Conservation (phyloP, 2,113 vertebrate species). For the Geococcyx californianus region DNA sequence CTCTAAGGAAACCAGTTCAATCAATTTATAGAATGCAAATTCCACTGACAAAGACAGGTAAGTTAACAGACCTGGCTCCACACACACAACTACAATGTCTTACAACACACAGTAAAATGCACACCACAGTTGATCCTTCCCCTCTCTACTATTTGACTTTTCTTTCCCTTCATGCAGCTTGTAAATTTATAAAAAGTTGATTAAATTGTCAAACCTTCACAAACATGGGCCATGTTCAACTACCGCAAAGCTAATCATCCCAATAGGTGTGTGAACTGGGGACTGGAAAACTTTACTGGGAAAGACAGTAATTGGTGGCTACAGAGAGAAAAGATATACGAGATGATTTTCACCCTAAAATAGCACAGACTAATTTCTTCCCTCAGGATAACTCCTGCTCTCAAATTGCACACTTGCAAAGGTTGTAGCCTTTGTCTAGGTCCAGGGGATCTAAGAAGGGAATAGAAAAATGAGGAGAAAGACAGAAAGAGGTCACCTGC, state of each 20-base stretch:
- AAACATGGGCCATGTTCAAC: not conserved
- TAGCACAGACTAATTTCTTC: not conserved
- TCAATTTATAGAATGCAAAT: not conserved
- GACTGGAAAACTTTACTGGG: not conserved
- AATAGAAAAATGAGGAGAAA: not conserved
- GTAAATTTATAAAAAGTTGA: not conserved
- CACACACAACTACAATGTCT: not conserved
- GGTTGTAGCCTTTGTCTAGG: not conserved
- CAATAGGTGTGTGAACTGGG: not conserved
- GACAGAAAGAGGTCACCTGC: not conserved
- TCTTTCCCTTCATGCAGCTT: not conserved
- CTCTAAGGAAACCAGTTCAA: not conserved
- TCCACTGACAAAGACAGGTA: not conserved
- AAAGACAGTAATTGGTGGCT: not conserved
- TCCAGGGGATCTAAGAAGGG: not conserved
- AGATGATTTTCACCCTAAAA: not conserved
- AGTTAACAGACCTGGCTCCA: not conserved
- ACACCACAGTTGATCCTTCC: not conserved
- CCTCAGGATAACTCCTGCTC: not conserved
- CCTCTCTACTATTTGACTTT: not conserved
- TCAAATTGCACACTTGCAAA: not conserved
- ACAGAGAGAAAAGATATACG: fast-evolving
- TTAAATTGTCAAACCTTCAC: not conserved
- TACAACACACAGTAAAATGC: not conserved
- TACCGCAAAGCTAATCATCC: not conserved